Conservation (phyloP, 2,797 vertebrate genomes). For the Hemibagrus guttatus region DNA sequence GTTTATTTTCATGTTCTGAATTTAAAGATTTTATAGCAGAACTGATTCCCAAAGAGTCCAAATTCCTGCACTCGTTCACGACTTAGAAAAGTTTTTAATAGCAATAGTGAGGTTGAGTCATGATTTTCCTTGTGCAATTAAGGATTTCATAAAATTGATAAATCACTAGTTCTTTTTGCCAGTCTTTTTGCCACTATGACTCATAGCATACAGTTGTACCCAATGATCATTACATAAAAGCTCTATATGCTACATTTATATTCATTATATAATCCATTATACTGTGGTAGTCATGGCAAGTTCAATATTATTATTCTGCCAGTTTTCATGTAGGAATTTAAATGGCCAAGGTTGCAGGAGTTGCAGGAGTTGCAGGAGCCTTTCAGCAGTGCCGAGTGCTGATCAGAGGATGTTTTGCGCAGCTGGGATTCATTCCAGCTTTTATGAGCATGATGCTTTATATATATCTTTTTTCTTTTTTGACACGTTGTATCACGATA, state of each 20-base stretch:
- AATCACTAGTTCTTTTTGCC: not conserved
- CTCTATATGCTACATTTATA: not conserved
- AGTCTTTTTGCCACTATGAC: no score
- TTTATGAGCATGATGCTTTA: slow-evolving; percentile 3
- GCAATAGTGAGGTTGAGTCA: not conserved
- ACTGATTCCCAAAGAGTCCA: not conserved
- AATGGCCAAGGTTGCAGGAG: not conserved
- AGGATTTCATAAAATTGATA: not conserved
- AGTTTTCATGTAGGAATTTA: not conserved
- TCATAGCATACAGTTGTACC: not conserved
- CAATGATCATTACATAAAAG: not conserved
- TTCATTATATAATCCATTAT: not conserved
- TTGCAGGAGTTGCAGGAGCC: not conserved
- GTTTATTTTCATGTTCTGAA: not conserved
- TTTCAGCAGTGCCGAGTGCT: not conserved
- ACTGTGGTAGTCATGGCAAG: not conserved
- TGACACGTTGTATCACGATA: slow-evolving; percentile 21
- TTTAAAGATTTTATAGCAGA: not conserved
- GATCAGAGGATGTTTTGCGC: not conserved
- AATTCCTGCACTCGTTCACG: not conserved
- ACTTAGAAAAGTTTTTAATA: not conserved
- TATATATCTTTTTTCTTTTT: not conserved
- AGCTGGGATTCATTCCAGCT: slow-evolving; percentile 18
- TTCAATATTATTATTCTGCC: not conserved
- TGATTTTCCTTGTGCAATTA: not conserved